Base-by-base conservation (phyloP, 2,888 invertebrate species). In the Orthosia incerta region DNA sequence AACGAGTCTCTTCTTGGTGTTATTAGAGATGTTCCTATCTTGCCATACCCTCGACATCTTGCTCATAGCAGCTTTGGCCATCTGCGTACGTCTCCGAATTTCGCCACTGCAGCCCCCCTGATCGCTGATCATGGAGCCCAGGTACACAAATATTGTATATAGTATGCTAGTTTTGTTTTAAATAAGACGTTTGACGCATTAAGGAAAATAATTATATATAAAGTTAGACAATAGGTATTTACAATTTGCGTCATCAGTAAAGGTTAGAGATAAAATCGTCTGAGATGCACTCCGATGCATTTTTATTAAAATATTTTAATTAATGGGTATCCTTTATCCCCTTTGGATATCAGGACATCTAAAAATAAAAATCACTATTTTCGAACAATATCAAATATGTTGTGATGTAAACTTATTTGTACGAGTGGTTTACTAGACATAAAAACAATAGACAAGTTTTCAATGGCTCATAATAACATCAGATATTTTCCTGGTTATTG, bases 141-240 rank as follows among this genome's bases (percentile, higher is more conserved):
- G n/a, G n/a, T n/a, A n/a, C n/a, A n/a, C n/a, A n/a, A n/a, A n/a
- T n/a, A n/a, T n/a, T n/a, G n/a, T n/a, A n/a, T n/a, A n/a, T 31
- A 39, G 39, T 39, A 39, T 39, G 9, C 39, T 9, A 39, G 9
- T 39, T 39, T 39, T 39, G 39, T 39, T 9, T 9, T 39, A 39
- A 39, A 39, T 39, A 39, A 39, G 39, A 39, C 39, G 39, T 39
- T 39, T 39, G 78, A 74, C 78, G 57, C 50, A 68, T 50, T 2
- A 53, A 67, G 74, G 67, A 63, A 79, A 74, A 59, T 39, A n/a
- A 59, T 20, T 15, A 59, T 15, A 45, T 13, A 4, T 59, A 12
- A 57, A 77, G 26, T 53, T 48, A 7, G n/a, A 23, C 16, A 62
- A 18, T 18, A 39, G 39, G 39, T 39, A 59, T 20, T 31, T 12